Conservation (phyloP, 2,797 vertebrate genomes). For the Fratercula arctica region DNA sequence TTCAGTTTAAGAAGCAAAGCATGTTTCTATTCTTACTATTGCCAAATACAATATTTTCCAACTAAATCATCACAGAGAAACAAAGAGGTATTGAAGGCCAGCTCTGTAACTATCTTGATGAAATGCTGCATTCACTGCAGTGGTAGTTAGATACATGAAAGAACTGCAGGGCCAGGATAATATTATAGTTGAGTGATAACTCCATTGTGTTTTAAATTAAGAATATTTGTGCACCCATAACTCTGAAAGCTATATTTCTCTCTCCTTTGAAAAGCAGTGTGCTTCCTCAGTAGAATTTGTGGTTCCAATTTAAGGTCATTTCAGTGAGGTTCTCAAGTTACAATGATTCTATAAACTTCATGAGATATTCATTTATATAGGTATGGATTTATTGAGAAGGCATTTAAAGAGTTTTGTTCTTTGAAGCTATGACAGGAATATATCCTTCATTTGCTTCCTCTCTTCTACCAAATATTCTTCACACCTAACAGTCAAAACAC, state of each 20-base stretch:
- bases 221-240: background rate
- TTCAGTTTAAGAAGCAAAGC: background rate
- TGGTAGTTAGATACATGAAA: background rate
- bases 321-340: background rate
- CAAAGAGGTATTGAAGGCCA: background rate
- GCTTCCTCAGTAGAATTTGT: background rate
- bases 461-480: background rate
- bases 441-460: background rate
- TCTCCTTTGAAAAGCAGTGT: background rate
- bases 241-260: background rate
- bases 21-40: background rate
- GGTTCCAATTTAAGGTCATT: background rate
- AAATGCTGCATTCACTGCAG: background rate
- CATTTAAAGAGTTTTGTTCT: constrained; percentile 13
- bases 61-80: background rate
- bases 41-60: constrained; percentile 6
- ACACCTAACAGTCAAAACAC: background rate
- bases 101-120: background rate
- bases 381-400: background rate
- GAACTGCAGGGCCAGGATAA: background rate
- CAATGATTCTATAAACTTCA: background rate
- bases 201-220: background rate
- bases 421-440: background rate
- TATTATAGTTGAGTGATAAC: background rate
- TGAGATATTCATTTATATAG: background rate